phyloP scores from a whole-genome alignment of 2,797 vertebrate genomes.

The Sebastes baramenuke region DNA sequence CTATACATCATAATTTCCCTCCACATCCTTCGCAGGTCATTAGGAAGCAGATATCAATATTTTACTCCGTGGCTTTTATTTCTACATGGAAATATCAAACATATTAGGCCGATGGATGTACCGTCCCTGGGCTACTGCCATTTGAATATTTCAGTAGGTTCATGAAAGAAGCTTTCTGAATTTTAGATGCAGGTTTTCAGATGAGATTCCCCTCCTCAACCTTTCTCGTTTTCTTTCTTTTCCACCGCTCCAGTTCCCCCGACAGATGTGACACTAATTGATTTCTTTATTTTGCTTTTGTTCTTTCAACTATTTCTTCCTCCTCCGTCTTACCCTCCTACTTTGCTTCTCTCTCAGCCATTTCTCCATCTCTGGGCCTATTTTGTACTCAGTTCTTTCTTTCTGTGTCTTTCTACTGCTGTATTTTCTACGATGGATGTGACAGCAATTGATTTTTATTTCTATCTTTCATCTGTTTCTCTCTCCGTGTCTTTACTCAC shows the following conservation, averaged over 20 bases:
- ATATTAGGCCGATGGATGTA: slow-evolving; percentile 60
- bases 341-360: slow-evolving; percentile 2
- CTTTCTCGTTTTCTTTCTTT: slow-evolving; percentile 34
- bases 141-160: slow-evolving; percentile 66
- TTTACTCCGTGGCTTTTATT: slow-evolving; percentile 57
- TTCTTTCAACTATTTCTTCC: slow-evolving; percentile 25
- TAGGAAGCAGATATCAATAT: slow-evolving; percentile 59
- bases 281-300: slow-evolving; percentile 49
- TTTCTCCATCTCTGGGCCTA: background rate
- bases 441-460: slow-evolving; percentile 28
- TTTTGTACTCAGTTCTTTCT: slow-evolving; percentile 6
- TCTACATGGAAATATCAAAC: slow-evolving; percentile 63
- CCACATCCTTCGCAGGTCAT: slow-evolving; percentile 38
- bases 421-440: slow-evolving; percentile 23
- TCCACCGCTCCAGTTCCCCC: slow-evolving; percentile 14
- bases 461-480: slow-evolving; percentile 18
- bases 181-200: slow-evolving; percentile 51
- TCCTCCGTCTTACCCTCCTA: background rate
- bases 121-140: slow-evolving; percentile 29
- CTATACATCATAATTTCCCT: slow-evolving; percentile 2
- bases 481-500: background rate
- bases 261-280: slow-evolving; percentile 53
- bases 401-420: background rate
- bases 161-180: slow-evolving; percentile 57
- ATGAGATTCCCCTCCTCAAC: slow-evolving; percentile 20